Evolutionary conservation across 2,797 vertebrate genomes (phyloP).

Genomic region (Periparus ater): DNA sequence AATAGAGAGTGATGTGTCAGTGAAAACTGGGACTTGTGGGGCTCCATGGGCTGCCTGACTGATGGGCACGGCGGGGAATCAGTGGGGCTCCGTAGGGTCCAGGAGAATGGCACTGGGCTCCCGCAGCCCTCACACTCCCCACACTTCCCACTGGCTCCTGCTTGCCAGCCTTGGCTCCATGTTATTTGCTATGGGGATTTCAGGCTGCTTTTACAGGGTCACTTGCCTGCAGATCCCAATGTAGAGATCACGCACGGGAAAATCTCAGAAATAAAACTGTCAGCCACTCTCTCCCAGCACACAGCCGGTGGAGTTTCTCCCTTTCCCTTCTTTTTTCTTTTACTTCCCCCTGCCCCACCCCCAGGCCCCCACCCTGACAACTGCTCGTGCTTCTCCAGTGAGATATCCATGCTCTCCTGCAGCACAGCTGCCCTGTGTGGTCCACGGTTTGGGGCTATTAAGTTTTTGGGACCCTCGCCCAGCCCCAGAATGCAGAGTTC

Average conservation of each 20-base stretch:
- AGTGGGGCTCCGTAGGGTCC: not conserved
- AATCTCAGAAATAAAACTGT: slow-evolving; percentile 65
- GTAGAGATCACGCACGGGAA: not conserved
- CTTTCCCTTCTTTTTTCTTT: not conserved
- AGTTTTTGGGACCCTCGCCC: not conserved
- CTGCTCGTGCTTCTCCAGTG: not conserved
- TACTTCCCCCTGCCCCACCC: no score
- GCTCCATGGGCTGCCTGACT: not conserved
- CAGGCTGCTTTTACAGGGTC: slow-evolving; percentile 27
- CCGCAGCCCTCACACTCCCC: rapidly evolving
- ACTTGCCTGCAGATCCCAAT: slow-evolving; percentile 11
- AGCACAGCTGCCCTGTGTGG: not conserved
- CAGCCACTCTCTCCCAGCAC: slow-evolving; percentile 14
- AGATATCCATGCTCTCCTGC: not conserved
- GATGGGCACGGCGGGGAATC: rapidly evolving
- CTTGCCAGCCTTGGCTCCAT: slow-evolving; percentile 2
- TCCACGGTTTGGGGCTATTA: not conserved
- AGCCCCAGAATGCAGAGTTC: not conserved
- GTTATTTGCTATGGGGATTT: slow-evolving; percentile 57
- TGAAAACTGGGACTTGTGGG: not conserved
- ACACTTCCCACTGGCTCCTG: not conserved
- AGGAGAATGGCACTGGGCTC: not conserved
- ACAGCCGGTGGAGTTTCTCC: slow-evolving; percentile 7
- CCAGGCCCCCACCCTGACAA: not conserved
- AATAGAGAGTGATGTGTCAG: not conserved